These are phyloP conservation scores for Pollenia angustigena DNA, from an alignment of 2,888 invertebrate genomes.

Conservation along the genomic window DNA sequence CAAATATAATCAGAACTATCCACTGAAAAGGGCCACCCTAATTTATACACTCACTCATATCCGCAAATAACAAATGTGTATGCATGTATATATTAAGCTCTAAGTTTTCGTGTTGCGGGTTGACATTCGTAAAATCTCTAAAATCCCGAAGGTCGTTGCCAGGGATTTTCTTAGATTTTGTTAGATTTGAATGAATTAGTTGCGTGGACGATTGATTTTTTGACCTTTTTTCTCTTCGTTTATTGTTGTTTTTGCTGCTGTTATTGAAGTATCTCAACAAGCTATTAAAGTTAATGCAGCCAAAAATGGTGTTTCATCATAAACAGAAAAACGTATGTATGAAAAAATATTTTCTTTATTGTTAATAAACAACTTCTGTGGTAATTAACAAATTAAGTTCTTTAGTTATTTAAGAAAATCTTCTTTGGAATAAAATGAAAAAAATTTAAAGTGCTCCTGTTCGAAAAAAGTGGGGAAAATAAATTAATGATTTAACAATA, in stretches of 20 bases:
- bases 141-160: conserved; percentile 84
- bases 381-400: no score
- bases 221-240: conserved; percentile 80
- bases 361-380: conserved; percentile 6
- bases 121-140: conserved; percentile 84
- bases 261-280: conserved; percentile 17
- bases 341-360: conserved; percentile 1
- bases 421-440: no score
- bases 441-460: no score
- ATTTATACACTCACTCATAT: conserved; percentile 58
- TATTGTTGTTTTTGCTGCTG: conserved; percentile 16
- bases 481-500: no score
- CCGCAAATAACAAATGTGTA: conserved; percentile 32
- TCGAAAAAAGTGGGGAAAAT: no score
- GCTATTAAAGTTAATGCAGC: conserved; percentile 53
- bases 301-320: conserved; percentile 22
- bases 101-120: conserved; percentile 76
- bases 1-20: no score
- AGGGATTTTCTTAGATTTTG: conserved; percentile 84
- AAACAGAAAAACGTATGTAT: background rate
- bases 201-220: conserved; percentile 84
- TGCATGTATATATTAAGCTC: conserved; percentile 48
- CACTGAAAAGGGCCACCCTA: no score
- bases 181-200: conserved; percentile 85
- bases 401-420: no score